Base-by-base conservation (phyloP, 2,888 invertebrate species). In the Galeruca laticollis region DNA sequence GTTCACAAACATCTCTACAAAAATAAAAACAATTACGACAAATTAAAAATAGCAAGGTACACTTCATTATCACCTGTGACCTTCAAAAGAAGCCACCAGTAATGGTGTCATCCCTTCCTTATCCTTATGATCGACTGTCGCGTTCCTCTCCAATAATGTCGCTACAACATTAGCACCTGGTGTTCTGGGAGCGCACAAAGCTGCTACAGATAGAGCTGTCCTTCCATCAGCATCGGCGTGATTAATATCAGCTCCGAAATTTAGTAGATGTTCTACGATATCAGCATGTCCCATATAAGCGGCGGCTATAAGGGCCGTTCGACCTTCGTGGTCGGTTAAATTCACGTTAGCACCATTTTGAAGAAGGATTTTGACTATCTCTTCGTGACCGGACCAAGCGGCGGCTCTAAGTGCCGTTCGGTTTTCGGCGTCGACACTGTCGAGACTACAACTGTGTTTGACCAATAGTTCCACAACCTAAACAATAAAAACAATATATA, bases 261-360 rank as follows among this genome's bases (percentile, higher is more conserved):
- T 93, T 10, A 97, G 86, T 51, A 97, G 86, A 74, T 93, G 92
- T 72, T 93, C 91, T 31, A 96, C 96, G 72, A 96, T 96, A 80
- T 95, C 82, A 11, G 93, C 92, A 85, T 97, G 96, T 0, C 96
- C 96, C 97, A 97, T 98, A 86, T 97, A 98, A 0, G 97, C 96
- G 18, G 97, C 97, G 0, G 98, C 98, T 74, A 98, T 94, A 52
- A 98, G 88, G 0, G 98, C 96, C 0, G 98, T 98, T 75, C 98
- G 90, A 69, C 85, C 95, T 83, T 96, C 96, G 35, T 94, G 92
- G 85, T 98, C 98, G 2, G 95, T 93, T 21, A 91, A 89, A 84
- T 95, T 95, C 0, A 94, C 92, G 77, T 89, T 90, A 0, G 95
- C 94, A 0, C 94, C 93, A 60, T 93, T 91, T 68, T 92, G 91